Base-by-base conservation (phyloP, 2,888 invertebrate species). In the Callinectes sapidus region DNA sequence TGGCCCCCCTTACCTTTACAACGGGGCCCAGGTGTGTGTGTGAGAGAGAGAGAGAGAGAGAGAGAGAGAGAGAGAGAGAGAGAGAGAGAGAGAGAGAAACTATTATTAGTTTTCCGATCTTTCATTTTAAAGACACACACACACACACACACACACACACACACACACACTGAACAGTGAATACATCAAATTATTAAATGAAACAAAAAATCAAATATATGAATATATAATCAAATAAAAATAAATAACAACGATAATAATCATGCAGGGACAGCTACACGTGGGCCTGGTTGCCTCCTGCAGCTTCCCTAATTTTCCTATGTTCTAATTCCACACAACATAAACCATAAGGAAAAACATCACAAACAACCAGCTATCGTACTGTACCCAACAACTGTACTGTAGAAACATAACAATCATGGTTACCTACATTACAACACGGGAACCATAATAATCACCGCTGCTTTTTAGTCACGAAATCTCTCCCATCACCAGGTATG, bases 1-100 rank as follows among this genome's bases (percentile, higher is more conserved):
- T 39, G 91, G 91, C 28, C 91, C 91, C n/a, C 42, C 87, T 3
- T 91, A 91, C 91, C 91, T 91, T 32, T 87, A 87, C 18, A 14
- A 42, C 0, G 91, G 91, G 8, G 87, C 91, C 54, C 90, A 86
- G 90, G 90, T 90, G 23, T 66, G n/a, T 35, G n/a, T 42, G 87
- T 8, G 42, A 13, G 54, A n/a, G 54, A n/a, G 87, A 28, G 54
- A 8, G 18, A 87, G 86, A 81, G 81, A 81, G 81, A 81, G 81
- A 81, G 81, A 81, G 81, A 81, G 81, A 81, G 81, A 81, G 81
- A 81, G 81, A 81, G 81, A 81, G 81, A 81, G 81, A 81, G 81
- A 81, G 81, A 81, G 81, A 81, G 81, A 81, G 81, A 81, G 81
- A 81, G 81, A 81, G 81, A 81, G 81, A 81, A 32, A 81, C 48